A percentile compares a stretch with the other conserved stretches of the same genome.
Conservation (phyloP, 1,140 invertebrate species). For the Thaumatotibia leucotreta region DNA sequence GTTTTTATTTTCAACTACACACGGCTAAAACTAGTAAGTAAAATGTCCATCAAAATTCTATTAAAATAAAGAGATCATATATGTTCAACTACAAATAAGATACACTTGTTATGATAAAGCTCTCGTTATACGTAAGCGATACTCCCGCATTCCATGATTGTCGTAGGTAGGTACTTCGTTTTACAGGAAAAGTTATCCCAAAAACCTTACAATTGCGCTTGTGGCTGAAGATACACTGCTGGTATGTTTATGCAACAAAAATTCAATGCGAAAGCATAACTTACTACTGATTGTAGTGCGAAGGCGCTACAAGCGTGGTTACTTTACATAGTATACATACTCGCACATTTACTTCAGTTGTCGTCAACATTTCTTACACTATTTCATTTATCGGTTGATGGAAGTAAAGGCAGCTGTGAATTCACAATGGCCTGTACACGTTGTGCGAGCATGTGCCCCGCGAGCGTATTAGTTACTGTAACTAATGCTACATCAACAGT, state of each 20-base stretch:
- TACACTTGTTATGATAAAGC: slow-evolving; percentile 68
- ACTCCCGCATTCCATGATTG: slow-evolving; percentile 36
- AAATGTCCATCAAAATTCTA: slow-evolving; percentile 74
- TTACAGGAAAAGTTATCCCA: slow-evolving; percentile 14
- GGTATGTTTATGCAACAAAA: too few relatives aligned
- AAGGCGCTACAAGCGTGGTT: slow-evolving; percentile 22
- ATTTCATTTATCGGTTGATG: too few relatives aligned
- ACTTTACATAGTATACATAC: too few relatives aligned
- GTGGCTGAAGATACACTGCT: too few relatives aligned
- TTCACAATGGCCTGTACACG: too few relatives aligned
- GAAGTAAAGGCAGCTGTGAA: too few relatives aligned
- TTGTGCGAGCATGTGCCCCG: not conserved
- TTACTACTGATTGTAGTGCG: slow-evolving; percentile 24
- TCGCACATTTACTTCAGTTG: not conserved
- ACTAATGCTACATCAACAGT: not conserved
- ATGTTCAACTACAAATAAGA: slow-evolving; percentile 65
- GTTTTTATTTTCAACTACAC: slow-evolving; percentile 49
- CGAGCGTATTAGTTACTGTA: slow-evolving; percentile 17
- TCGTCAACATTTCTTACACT: not conserved
- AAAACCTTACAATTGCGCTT: slow-evolving; percentile 6
- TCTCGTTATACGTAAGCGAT: slow-evolving; percentile 56
- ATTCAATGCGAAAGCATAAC: slow-evolving; percentile 31
- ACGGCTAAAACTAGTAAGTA: slow-evolving; percentile 71
- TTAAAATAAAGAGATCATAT: slow-evolving; percentile 74
- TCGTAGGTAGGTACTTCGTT: slow-evolving; percentile 49